A percentile compares a stretch with the other conserved stretches of the same genome.
Conservation (phyloP, 37 sponge, comb jelly and placozoan genomes). For the Chondrosia reniformis region DNA sequence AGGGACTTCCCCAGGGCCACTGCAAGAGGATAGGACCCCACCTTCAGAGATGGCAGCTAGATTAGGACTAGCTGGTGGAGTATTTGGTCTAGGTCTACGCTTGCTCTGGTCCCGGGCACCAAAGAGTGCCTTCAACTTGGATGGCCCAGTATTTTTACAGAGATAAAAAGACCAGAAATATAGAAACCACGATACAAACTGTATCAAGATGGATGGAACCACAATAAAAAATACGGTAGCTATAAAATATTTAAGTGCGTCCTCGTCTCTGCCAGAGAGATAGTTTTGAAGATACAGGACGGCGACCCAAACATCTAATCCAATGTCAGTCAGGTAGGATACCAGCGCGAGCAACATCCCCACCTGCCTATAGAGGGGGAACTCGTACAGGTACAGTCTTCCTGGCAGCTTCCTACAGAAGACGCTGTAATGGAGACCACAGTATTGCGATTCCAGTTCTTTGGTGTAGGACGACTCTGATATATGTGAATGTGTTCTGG, state of each 20-base stretch:
- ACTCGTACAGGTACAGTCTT: neutral
- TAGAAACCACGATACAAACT: slow-evolving; percentile 47
- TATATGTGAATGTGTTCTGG: too few relatives aligned
- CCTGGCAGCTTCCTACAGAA: neutral
- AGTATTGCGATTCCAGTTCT: neutral
- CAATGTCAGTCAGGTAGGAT: slow-evolving; percentile 46
- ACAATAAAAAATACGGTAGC: slow-evolving; percentile 56
- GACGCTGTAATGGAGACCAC: neutral
- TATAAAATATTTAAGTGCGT: slow-evolving; percentile 33
- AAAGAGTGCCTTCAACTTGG: too few relatives aligned
- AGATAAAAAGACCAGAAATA: slow-evolving; percentile 50
- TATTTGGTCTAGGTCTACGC: too few relatives aligned
- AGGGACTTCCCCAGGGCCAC: too few relatives aligned
- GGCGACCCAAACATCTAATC: slow-evolving; percentile 47
- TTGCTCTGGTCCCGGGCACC: too few relatives aligned
- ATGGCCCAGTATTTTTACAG: neutral
- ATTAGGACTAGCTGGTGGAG: too few relatives aligned
- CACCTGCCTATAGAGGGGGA: slow-evolving; percentile 45
- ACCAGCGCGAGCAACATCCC: slow-evolving; percentile 23
- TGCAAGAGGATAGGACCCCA: too few relatives aligned
- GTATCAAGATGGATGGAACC: slow-evolving; percentile 34
- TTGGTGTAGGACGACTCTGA: too few relatives aligned
- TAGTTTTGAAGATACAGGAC: slow-evolving; percentile 24
- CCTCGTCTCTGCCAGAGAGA: slow-evolving; percentile 20
- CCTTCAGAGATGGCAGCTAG: too few relatives aligned